Evolutionary conservation across 1,140 invertebrate genomes (phyloP).

Genomic region (Lepidurus apus): DNA sequence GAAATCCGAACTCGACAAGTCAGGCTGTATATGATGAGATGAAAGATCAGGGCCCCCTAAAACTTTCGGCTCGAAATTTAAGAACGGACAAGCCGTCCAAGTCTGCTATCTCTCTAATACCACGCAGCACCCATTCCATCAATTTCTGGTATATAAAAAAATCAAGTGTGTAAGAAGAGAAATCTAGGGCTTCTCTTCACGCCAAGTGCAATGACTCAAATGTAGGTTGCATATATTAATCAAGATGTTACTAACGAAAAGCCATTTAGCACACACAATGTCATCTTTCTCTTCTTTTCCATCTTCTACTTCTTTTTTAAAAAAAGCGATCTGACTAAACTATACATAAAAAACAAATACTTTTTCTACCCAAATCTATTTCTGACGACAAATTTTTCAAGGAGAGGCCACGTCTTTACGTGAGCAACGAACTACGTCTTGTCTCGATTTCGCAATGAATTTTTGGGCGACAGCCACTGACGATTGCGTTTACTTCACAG

Average conservation of each 20-base stretch:
- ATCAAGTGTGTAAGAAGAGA: conserved; percentile 11
- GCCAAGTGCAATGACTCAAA: conserved; percentile 16
- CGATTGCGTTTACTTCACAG: not conserved
- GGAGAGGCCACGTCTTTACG: not conserved
- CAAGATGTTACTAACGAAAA: not conserved
- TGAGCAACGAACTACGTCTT: not conserved
- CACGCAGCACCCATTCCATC: not conserved
- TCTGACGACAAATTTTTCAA: not conserved
- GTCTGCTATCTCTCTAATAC: not conserved
- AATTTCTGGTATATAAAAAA: not conserved
- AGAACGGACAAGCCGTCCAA: not conserved
- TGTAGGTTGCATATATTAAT: conserved; percentile 15
- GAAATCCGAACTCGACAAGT: conserved; percentile 8
- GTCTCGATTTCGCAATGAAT: not conserved
- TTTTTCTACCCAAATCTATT: not conserved
- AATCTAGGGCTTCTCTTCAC: not conserved
- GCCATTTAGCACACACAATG: not conserved
- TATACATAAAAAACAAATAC: no score
- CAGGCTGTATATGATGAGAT: conserved; percentile 8
- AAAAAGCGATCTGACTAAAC: no score
- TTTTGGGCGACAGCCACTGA: not conserved
- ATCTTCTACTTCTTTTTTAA: not conserved
- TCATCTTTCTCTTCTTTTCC: not conserved
- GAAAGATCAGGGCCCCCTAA: not conserved
- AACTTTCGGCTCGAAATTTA: not conserved